Evolutionary conservation across 2,113 vertebrate species (phyloP).

Genomic region (Gallinago paraguaiae): DNA sequence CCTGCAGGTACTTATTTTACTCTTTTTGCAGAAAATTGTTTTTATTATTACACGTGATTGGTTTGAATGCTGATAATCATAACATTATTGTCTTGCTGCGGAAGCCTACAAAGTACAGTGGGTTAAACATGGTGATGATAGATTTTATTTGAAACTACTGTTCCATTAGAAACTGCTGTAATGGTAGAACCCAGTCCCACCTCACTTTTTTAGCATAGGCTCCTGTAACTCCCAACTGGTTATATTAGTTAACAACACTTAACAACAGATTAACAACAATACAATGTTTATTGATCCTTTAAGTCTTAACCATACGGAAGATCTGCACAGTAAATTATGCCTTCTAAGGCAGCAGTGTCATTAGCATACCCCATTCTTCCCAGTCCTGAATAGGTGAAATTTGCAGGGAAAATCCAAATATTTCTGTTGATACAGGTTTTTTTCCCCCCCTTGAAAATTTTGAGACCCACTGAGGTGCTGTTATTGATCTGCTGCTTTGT

Average conservation of each 20-base stretch:
- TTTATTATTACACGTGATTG: background rate
- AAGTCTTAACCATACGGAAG: background rate
- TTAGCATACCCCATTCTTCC: background rate
- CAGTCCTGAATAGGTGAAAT: background rate
- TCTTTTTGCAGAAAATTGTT: constrained; percentile 13
- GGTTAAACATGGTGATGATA: background rate
- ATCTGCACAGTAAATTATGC: background rate
- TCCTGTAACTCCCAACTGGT: background rate
- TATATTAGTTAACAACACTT: background rate
- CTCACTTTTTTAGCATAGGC: background rate
- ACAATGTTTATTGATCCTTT: background rate
- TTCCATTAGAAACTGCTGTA: background rate
- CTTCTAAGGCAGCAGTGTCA: background rate
- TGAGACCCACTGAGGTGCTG: background rate
- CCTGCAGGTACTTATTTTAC: constrained; percentile 85
- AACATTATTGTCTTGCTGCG: background rate
- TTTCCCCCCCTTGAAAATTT: background rate
- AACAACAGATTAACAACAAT: no score
- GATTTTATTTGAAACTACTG: background rate
- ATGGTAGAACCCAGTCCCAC: background rate
- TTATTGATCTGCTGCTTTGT: background rate
- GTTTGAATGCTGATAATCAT: background rate
- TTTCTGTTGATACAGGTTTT: background rate
- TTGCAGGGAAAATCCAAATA: background rate
- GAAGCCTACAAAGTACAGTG: background rate